Evolutionary conservation across 2,888 invertebrate genomes (phyloP).

Genomic region (Amblyjoppa fuscipennis): DNA sequence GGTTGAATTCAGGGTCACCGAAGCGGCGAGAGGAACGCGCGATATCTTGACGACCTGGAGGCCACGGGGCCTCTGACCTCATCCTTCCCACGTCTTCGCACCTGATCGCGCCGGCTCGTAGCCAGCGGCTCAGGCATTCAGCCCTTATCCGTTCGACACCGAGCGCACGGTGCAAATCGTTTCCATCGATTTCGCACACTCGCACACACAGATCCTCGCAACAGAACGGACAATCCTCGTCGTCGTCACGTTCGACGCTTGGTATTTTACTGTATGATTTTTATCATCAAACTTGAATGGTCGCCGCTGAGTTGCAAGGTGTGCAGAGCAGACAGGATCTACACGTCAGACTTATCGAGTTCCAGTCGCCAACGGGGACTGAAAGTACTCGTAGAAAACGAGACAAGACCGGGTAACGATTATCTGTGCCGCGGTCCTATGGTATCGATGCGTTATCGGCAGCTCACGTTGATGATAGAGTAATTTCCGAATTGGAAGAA

Average conservation of each 20-base stretch:
- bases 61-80: constrained; percentile 58
- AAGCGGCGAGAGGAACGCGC: constrained; percentile 25
- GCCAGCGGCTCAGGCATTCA: constrained; percentile 40
- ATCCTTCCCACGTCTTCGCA: constrained; percentile 74
- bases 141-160: constrained; percentile 54
- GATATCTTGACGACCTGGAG: constrained; percentile 58
- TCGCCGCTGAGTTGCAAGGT: neutral
- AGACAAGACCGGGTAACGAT: constrained; percentile 47
- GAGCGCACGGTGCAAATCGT: constrained; percentile 51
- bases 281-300: constrained; percentile 32
- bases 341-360: constrained; percentile 21
- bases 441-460: constrained; percentile 66
- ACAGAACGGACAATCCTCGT: constrained; percentile 24
- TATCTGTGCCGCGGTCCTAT: constrained; percentile 30
- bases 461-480: constrained; percentile 70
- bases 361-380: constrained; percentile 44
- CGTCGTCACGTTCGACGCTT: constrained; percentile 33
- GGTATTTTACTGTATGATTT: constrained; percentile 43
- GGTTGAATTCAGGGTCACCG: constrained; percentile 62
- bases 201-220: constrained; percentile 6
- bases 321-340: neutral
- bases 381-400: constrained; percentile 31
- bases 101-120: constrained; percentile 60
- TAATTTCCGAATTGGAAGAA: constrained; percentile 70
- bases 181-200: constrained; percentile 47